These are phyloP conservation scores for Eupithecia pulchellata DNA, from an alignment of 2,888 invertebrate species.

Conservation along the genomic window DNA sequence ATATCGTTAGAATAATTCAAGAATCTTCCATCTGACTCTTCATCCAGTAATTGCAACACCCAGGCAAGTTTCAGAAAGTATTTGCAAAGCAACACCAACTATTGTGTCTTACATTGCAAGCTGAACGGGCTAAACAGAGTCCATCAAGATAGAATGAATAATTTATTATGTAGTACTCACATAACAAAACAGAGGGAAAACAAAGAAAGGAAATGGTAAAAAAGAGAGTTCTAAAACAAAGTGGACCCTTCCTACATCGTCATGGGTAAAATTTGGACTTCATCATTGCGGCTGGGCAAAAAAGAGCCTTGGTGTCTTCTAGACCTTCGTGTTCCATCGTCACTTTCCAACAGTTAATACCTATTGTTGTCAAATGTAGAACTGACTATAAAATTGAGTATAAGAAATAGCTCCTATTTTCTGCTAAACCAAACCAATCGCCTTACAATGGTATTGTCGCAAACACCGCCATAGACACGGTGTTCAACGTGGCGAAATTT, in stretches of 20 bases:
- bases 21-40: neutral
- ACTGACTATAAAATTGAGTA: too few species aligned
- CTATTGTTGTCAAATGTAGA: too few species aligned
- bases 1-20: constrained; percentile 11
- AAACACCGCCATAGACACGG: too few species aligned
- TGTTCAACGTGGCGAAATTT: neutral
- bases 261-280: neutral
- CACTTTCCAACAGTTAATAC: too few species aligned
- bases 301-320: too few species aligned
- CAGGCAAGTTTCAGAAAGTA: constrained; percentile 16
- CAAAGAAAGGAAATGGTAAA: neutral
- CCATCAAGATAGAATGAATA: neutral
- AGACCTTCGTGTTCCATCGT: too few species aligned
- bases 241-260: neutral
- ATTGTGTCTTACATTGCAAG: neutral
- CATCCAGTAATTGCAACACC: constrained; percentile 26
- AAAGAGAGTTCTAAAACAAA: neutral
- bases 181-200: neutral
- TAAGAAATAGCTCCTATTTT: too few species aligned
- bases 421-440: too few species aligned
- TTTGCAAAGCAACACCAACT: constrained; percentile 15
- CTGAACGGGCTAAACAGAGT: neutral
- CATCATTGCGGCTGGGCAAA: neutral
- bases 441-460: too few species aligned
- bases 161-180: neutral